These are phyloP conservation scores for Pheosia tremula DNA, from an alignment of 2,888 invertebrate species.

Conservation along the genomic window DNA sequence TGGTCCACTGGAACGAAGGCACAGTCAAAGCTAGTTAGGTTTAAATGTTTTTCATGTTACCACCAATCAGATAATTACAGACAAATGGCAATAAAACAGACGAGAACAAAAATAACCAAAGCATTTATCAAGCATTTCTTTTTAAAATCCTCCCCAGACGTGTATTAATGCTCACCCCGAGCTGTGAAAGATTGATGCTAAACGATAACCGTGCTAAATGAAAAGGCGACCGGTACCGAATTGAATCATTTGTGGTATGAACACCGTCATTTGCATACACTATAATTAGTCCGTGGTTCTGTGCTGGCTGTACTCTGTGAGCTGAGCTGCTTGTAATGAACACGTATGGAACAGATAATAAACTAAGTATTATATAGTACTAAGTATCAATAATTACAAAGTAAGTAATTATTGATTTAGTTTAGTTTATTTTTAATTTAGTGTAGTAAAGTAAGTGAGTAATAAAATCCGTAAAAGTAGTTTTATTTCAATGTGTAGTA, in stretches of 20 bases:
- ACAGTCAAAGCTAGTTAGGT: too few relatives aligned
- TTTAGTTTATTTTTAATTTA: too few relatives aligned
- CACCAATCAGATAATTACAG: background rate
- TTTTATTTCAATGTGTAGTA: too few relatives aligned
- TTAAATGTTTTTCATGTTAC: background rate
- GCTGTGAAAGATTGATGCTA: constrained; percentile 57
- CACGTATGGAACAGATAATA: background rate
- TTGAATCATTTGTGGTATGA: constrained; percentile 75
- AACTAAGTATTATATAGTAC: too few relatives aligned
- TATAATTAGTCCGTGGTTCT: constrained; percentile 72
- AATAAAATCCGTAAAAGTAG: too few relatives aligned
- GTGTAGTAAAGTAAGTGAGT: too few relatives aligned
- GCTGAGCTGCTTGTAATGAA: background rate
- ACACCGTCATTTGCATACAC: constrained; percentile 74
- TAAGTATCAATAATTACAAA: too few relatives aligned
- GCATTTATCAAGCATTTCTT: constrained; percentile 16
- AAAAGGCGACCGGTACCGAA: constrained; percentile 64
- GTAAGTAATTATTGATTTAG: too few relatives aligned
- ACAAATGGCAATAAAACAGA: constrained; percentile 5
- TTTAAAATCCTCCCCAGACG: constrained; percentile 26
- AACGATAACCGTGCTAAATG: constrained; percentile 66
- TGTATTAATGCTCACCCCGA: constrained; percentile 46
- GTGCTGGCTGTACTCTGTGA: constrained; percentile 31
- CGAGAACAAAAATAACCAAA: constrained; percentile 16
- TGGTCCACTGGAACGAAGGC: too few relatives aligned